These are phyloP conservation scores for Plebejus argus DNA, from an alignment of 2,888 invertebrate genomes.

Conservation along the genomic window DNA sequence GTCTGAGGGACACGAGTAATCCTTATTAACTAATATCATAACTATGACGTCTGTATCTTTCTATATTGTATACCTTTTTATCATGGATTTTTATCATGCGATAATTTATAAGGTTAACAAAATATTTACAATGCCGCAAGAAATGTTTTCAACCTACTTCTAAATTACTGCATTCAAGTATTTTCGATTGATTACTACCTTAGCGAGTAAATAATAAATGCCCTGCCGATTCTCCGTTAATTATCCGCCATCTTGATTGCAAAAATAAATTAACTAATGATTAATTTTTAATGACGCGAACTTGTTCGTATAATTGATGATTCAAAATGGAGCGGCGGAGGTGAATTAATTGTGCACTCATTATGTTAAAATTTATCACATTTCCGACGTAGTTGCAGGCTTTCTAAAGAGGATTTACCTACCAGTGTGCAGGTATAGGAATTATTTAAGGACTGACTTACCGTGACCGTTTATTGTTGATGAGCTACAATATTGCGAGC, in stretches of 20 bases:
- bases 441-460: too few relatives aligned
- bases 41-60: too few relatives aligned
- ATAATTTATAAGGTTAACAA: too few relatives aligned
- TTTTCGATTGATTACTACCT: neutral
- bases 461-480: too few relatives aligned
- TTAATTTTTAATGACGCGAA: conserved; percentile 18
- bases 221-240: neutral
- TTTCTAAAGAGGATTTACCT: neutral
- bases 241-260: neutral
- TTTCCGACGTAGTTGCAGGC: neutral
- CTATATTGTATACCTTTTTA: too few relatives aligned
- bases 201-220: neutral
- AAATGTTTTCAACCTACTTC: too few relatives aligned
- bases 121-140: too few relatives aligned
- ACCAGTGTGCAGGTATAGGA: too few relatives aligned
- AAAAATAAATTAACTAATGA: conserved; percentile 7
- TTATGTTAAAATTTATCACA: conserved; percentile 11
- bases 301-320: conserved; percentile 19
- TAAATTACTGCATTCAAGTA: conserved; percentile 2
- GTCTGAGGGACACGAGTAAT: too few relatives aligned
- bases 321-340: conserved; percentile 14
- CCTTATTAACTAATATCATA: too few relatives aligned
- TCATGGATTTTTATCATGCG: too few relatives aligned
- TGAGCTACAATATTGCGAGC: too few relatives aligned
- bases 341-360: neutral